phyloP scores from a whole-genome alignment of 2,113 vertebrate genomes.

The Scomber colias region DNA sequence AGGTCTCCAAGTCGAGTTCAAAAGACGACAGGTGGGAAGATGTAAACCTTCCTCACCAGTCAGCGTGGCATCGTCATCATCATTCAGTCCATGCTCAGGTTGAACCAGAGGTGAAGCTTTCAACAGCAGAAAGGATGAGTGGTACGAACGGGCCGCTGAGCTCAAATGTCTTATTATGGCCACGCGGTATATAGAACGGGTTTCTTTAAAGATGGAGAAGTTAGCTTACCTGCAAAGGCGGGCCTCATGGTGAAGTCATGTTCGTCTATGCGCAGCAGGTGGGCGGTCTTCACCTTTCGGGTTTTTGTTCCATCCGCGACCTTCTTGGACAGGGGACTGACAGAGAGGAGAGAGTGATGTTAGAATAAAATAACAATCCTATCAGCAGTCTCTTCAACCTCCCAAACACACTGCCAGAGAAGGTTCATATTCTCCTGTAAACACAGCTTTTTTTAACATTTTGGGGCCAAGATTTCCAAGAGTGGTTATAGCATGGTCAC shows the following conservation, averaged over 20 bases:
- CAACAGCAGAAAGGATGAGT: background rate
- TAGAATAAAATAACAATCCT: too few relatives aligned
- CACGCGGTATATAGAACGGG: background rate
- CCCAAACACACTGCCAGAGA: too few relatives aligned
- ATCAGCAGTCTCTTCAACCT: too few relatives aligned
- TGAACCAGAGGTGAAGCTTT: conserved; percentile 15
- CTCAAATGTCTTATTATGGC: background rate
- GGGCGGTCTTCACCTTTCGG: conserved; percentile 86
- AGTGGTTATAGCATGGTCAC: too few relatives aligned
- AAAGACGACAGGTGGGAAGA: conserved; percentile 11
- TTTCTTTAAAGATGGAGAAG: background rate
- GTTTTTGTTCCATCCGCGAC: conserved; percentile 89
- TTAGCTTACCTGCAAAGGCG: conserved; percentile 91
- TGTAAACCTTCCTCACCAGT: conserved; percentile 12
- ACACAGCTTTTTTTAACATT: too few relatives aligned
- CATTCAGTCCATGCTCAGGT: conserved; percentile 11
- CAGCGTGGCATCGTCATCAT: conserved; percentile 19
- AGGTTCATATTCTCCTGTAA: too few relatives aligned
- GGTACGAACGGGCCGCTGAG: background rate
- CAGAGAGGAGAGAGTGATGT: background rate
- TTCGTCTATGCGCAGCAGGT: conserved; percentile 91
- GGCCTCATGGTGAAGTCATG: conserved; percentile 97
- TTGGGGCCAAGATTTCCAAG: too few relatives aligned
- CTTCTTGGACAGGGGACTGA: conserved; percentile 89
- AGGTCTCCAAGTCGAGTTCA: background rate